phyloP scores from a whole-genome alignment of 2,113 vertebrate genomes.

The Sinocyclocheilus maitianheensis region DNA sequence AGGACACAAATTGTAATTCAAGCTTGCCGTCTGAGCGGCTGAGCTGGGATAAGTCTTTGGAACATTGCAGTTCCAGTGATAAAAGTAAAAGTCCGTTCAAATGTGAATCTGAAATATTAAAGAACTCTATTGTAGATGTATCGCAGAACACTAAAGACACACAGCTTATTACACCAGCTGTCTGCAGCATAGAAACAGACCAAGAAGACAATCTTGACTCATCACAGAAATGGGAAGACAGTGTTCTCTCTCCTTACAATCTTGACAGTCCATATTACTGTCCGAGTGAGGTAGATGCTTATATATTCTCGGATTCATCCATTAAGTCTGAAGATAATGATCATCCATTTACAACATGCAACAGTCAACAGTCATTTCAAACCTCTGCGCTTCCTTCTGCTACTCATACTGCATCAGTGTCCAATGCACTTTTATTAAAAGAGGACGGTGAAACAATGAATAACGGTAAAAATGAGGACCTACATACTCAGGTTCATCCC shows the following conservation, averaged over 20 bases:
- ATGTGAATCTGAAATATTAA: neutral
- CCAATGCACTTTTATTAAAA: neutral
- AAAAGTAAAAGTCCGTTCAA: neutral
- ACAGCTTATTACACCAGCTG: neutral
- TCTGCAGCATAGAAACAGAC: neutral
- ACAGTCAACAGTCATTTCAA: neutral
- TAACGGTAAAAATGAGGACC: neutral
- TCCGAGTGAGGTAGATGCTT: conserved; percentile 40
- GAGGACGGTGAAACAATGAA: neutral
- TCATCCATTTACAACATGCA: neutral
- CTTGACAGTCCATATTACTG: conserved; percentile 44
- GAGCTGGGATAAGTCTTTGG: conserved; percentile 5
- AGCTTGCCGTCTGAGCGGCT: neutral
- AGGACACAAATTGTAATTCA: conserved; percentile 8
- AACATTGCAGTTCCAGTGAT: neutral
- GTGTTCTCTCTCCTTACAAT: conserved; percentile 25
- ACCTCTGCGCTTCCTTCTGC: neutral
- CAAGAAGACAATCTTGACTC: conserved; percentile 7
- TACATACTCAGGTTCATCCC: neutral
- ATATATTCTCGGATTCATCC: conserved; percentile 40
- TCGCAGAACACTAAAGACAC: conserved; percentile 25
- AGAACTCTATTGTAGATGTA: neutral
- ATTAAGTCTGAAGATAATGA: conserved; percentile 13
- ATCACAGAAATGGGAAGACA: conserved; percentile 14
- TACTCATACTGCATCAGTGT: neutral